Conservation (phyloP, 2,113 vertebrate species). For the Athene cunicularia region DNA sequence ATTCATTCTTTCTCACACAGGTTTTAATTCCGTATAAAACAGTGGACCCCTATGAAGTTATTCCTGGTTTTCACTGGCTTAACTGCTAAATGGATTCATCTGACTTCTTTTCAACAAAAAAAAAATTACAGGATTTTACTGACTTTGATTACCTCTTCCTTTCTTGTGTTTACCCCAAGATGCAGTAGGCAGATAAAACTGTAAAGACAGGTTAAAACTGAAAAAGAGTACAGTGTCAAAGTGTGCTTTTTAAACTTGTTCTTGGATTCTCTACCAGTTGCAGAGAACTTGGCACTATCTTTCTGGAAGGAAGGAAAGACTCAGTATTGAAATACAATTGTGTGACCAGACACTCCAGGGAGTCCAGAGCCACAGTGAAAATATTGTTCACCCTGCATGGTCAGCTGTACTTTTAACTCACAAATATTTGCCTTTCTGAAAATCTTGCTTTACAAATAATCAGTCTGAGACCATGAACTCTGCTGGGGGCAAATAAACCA, state of each 20-base stretch:
- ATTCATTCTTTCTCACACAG: neutral
- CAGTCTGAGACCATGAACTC: slow-evolving; percentile 12
- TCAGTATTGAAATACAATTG: neutral
- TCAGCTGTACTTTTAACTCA: slow-evolving; percentile 41
- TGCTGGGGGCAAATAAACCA: neutral
- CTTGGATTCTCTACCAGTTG: neutral
- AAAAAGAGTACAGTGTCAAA: neutral
- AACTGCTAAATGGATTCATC: neutral
- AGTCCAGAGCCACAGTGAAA: slow-evolving; percentile 29
- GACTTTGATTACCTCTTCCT: neutral
- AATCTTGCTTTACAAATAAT: slow-evolving; percentile 6
- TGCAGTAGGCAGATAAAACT: neutral
- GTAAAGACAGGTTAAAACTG: neutral
- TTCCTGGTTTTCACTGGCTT: neutral
- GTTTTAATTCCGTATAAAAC: neutral
- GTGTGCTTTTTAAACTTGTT: neutral
- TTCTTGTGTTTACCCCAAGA: neutral
- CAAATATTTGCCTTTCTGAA: slow-evolving; percentile 58
- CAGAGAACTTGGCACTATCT: slow-evolving; percentile 31
- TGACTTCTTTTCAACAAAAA: neutral
- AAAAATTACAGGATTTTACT: neutral
- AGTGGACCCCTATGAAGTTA: neutral
- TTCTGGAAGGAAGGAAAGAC: slow-evolving; percentile 56
- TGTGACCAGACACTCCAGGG: slow-evolving; percentile 8
- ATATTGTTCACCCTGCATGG: slow-evolving; percentile 24